phyloP scores from a whole-genome alignment of 2,113 vertebrate species.

The mouse (Mus musculus) region DNA sequence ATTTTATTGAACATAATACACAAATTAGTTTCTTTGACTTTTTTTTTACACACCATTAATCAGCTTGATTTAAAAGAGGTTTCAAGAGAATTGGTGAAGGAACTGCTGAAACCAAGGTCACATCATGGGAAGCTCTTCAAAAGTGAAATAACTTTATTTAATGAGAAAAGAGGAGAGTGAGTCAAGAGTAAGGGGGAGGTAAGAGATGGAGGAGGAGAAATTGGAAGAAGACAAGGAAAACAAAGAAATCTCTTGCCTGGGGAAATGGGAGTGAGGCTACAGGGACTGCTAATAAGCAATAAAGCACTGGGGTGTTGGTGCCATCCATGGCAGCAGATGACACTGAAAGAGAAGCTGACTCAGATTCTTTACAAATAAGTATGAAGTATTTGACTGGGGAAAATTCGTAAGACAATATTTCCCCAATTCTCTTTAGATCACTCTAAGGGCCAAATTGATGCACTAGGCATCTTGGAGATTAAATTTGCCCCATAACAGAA shows the following conservation, averaged over 20 bases:
- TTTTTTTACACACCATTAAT: not conserved
- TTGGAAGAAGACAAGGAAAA: not conserved
- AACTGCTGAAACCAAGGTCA: not conserved
- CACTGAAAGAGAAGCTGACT: not conserved
- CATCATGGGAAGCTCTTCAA: not conserved
- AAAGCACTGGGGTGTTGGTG: not conserved
- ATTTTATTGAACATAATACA: not conserved
- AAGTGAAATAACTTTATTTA: not conserved
- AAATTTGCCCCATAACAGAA: not conserved
- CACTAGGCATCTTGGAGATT: not conserved
- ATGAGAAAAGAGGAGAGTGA: not conserved
- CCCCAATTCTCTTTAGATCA: not conserved
- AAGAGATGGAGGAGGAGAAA: not conserved
- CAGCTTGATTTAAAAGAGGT: not conserved
- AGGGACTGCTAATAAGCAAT: not conserved
- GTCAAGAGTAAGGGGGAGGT: not conserved
- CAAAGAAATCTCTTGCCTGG: not conserved
- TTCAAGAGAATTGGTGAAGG: not conserved
- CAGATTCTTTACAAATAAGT: not conserved
- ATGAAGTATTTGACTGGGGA: not conserved
- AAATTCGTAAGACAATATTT: not conserved
- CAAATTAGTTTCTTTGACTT: not conserved
- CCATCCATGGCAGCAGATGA: not conserved
- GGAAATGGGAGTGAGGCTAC: not conserved
- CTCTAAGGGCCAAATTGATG: not conserved